These are phyloP conservation scores for Zaprionus lachaisei DNA, from an alignment of 1,140 invertebrate species.

Conservation along the genomic window DNA sequence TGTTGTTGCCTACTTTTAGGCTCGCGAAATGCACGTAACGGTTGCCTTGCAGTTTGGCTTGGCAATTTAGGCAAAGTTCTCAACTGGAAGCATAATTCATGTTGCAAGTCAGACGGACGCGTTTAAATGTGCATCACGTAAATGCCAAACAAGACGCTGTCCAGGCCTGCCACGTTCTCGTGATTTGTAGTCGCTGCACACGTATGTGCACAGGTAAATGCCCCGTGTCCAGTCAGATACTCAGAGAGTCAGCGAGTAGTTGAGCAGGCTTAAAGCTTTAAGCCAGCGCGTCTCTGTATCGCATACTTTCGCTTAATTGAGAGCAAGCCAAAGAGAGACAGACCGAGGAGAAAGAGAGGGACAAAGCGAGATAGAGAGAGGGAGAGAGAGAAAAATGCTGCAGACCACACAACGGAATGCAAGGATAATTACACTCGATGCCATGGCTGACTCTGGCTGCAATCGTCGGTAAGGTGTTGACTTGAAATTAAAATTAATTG, in stretches of 20 bases:
- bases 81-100: slow-evolving; percentile 73
- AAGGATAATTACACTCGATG: slow-evolving; percentile 66
- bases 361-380: slow-evolving; percentile 15
- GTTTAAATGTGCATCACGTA: slow-evolving; percentile 79
- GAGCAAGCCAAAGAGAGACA: slow-evolving; percentile 13
- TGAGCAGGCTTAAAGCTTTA: slow-evolving; percentile 38
- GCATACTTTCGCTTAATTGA: slow-evolving; percentile 59
- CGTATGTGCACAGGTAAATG: slow-evolving; percentile 48
- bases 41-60: slow-evolving; percentile 62
- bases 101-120: slow-evolving; percentile 63
- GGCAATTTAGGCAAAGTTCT: slow-evolving; percentile 71
- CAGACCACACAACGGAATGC: slow-evolving; percentile 61
- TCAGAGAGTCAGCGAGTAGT: neutral
- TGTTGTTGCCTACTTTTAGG: slow-evolving; percentile 67
- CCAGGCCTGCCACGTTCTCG: slow-evolving; percentile 40
- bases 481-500: slow-evolving; percentile 78
- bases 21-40: slow-evolving; percentile 62
- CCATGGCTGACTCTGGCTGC: slow-evolving; percentile 33
- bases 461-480: slow-evolving; percentile 73
- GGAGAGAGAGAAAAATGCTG: slow-evolving; percentile 28
- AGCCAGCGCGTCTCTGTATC: slow-evolving; percentile 11
- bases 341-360: slow-evolving; percentile 3
- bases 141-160: slow-evolving; percentile 73
- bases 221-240: slow-evolving; percentile 36
- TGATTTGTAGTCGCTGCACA: slow-evolving; percentile 58